phyloP scores from a whole-genome alignment of 2,888 invertebrate genomes.

The Pseudoips prasinana region DNA sequence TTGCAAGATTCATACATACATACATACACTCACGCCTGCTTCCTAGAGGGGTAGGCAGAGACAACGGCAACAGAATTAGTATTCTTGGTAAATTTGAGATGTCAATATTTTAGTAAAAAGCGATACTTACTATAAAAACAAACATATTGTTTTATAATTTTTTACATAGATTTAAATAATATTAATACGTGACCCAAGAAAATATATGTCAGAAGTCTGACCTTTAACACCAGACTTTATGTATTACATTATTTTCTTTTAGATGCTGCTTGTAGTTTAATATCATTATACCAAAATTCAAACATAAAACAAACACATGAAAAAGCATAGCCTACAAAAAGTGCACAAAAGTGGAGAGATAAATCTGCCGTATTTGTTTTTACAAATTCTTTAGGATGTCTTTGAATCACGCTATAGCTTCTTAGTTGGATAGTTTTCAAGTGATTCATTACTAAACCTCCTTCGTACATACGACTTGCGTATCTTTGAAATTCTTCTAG shows the following conservation, averaged over 20 bases:
- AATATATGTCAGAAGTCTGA: too few species aligned
- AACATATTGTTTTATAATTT: too few species aligned
- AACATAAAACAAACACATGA: slow-evolving; percentile 43
- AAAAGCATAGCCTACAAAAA: slow-evolving; percentile 38
- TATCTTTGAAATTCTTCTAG: slow-evolving; percentile 39
- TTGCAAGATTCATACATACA: too few species aligned
- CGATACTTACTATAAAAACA: too few species aligned
- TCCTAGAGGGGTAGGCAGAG: too few species aligned
- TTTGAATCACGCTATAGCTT: slow-evolving; percentile 24
- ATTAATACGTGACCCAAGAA: too few species aligned
- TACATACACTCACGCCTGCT: too few species aligned
- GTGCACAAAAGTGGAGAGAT: slow-evolving; percentile 41
- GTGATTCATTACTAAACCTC: slow-evolving; percentile 45
- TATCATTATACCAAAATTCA: slow-evolving; percentile 35
- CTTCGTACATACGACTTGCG: slow-evolving; percentile 43
- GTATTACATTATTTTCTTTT: slow-evolving; percentile 4
- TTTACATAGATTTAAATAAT: too few species aligned
- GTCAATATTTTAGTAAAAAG: too few species aligned
- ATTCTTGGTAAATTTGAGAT: too few species aligned
- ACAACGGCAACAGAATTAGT: too few species aligned
- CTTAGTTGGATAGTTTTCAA: slow-evolving; percentile 30
- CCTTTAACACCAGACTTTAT: too few species aligned
- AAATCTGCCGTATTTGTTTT: slow-evolving; percentile 32
- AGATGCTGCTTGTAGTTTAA: slow-evolving; percentile 7
- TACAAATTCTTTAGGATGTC: slow-evolving; percentile 20